Evolutionary conservation across 2,797 vertebrate genomes (phyloP).

Genomic region (Muscicapa striata): DNA sequence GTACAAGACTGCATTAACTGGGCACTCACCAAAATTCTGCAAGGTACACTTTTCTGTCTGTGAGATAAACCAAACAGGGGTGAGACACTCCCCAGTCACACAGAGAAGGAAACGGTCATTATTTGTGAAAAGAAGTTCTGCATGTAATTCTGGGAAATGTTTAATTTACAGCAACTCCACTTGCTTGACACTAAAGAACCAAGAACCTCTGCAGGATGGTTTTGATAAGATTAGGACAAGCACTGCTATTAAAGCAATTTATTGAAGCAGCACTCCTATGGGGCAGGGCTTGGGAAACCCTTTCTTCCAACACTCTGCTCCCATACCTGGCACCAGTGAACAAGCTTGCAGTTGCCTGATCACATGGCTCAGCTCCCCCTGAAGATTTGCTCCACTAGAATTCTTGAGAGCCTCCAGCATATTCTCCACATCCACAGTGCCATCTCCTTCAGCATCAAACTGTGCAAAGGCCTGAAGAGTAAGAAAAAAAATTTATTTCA

Average conservation of each 20-base stretch:
- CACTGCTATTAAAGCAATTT: neutral
- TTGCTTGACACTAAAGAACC: neutral
- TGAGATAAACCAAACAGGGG: neutral
- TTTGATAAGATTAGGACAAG: neutral
- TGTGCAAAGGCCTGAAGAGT: conserved; percentile 89
- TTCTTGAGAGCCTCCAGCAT: conserved; percentile 94
- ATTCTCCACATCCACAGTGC: conserved; percentile 92
- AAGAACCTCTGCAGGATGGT: neutral
- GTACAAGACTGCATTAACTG: neutral
- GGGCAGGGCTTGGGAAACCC: neutral
- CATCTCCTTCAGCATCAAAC: conserved; percentile 95
- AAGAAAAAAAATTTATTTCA: neutral
- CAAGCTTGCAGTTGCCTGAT: conserved; percentile 97
- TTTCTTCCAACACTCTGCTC: neutral
- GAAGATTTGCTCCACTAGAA: conserved; percentile 94
- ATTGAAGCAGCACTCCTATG: neutral
- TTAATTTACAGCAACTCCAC: neutral
- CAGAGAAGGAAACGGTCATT: neutral
- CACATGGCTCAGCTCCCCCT: conserved; percentile 94
- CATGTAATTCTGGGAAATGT: neutral
- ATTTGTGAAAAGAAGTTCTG: neutral
- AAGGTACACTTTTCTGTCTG: neutral
- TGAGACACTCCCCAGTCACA: neutral
- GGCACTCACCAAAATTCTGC: neutral
- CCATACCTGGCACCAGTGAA: conserved; percentile 93